These are phyloP conservation scores for Nothocercus nigrocapillus DNA, from an alignment of 2,113 vertebrate genomes.

Conservation along the genomic window DNA sequence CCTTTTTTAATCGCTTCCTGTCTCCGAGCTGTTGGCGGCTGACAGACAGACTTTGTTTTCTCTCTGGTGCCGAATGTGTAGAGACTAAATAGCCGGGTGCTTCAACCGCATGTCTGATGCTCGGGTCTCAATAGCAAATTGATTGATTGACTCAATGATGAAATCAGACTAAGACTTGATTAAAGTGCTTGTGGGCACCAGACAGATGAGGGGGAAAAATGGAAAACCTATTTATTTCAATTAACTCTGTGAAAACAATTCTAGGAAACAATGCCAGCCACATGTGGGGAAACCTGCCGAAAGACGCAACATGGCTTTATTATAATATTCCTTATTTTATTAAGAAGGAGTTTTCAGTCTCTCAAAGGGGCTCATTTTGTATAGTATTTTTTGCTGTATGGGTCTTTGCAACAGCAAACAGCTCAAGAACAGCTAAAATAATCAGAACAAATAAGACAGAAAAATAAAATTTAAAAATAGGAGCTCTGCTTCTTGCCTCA, in stretches of 20 bases:
- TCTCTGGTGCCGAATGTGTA: background rate
- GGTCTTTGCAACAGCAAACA: background rate
- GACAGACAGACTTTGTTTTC: background rate
- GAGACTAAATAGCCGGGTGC: constrained; percentile 18
- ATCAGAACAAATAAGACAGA: background rate
- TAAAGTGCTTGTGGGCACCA: background rate
- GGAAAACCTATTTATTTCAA: constrained; percentile 15
- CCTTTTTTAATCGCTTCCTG: constrained; percentile 3
- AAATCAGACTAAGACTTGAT: background rate
- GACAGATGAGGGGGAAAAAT: background rate
- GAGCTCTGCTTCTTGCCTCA: constrained; percentile 9
- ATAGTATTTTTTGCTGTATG: background rate
- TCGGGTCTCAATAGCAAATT: background rate
- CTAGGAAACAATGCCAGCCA: background rate
- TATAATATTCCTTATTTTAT: background rate
- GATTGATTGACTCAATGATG: constrained; percentile 30
- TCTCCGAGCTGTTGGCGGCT: background rate
- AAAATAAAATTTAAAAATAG: background rate
- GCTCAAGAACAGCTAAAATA: background rate
- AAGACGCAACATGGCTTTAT: background rate
- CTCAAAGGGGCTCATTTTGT: background rate
- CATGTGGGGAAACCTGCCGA: background rate
- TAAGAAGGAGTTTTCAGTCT: background rate
- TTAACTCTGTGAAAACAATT: background rate
- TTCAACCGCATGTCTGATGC: background rate